Base-by-base conservation (phyloP, 2,888 invertebrate genomes). In the Phyto melanocephala region DNA sequence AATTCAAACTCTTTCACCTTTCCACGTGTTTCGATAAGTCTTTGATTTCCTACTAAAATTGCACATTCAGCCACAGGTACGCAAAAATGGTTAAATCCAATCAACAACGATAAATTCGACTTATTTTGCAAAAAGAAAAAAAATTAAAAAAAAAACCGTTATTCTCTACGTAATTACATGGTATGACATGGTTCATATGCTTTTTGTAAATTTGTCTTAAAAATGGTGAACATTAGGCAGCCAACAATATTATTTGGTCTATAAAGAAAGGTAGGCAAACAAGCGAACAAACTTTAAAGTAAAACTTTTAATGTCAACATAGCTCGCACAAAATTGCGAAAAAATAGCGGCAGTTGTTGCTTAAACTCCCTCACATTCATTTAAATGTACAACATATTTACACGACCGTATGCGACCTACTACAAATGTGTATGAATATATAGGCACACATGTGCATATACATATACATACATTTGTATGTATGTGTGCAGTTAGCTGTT, bases 341-440 rank as follows among this genome's bases (percentile, higher is more conserved):
- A 10, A 33, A 74, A 54, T 28, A 74, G 42, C 54, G 52, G 54
- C 22, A 11, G 52, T 20, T 68, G 42, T 50, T 52, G 50, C 28
- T 67, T 22, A 68, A 68, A 76, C 45, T 65, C 80, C 60, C 50
- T 77, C 33, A 42, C 67, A 54, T 81, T 52, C 60, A 56, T 71
- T 67, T 77, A 72, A 72, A 62, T 54, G 58, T 42, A 72, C 28
- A 72, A 52, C 67, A 70, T 70, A 77, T 70, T 77, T 70, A 77
- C 77, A 62, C 35, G 58, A 13, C 7, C 56, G 40, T 52, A 33
- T 60, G 33, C 13, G 63, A 37, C 65, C 6, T n/a, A n/a, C n/a
- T n/a, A n/a, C n/a, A n/a, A n/a, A n/a, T n/a, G n/a, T n/a, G n/a
- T n/a, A n/a, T n/a, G n/a, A n/a, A n/a, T n/a, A n/a, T n/a, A n/a